phyloP scores from a whole-genome alignment of 2,888 invertebrate species.

The Mimas tiliae region DNA sequence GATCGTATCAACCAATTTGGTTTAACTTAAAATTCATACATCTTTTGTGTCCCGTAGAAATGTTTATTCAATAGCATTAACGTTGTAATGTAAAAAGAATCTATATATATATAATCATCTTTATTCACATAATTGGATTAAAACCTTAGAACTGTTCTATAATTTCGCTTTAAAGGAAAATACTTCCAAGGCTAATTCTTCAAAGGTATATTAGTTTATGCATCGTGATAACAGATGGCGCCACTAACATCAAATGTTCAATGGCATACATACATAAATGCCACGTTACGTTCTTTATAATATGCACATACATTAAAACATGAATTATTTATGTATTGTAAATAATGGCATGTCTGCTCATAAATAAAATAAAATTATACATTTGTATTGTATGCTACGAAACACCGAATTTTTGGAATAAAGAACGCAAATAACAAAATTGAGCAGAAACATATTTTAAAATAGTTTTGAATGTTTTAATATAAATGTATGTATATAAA shows the following conservation, averaged over 20 bases:
- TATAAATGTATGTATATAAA: neutral
- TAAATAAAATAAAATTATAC: neutral
- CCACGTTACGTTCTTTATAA: neutral
- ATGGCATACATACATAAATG: neutral
- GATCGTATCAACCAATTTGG: neutral
- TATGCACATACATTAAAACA: neutral
- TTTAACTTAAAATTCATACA: neutral
- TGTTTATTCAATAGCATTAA: slow-evolving; percentile 4
- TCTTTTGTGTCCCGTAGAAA: too few relatives aligned
- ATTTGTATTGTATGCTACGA: neutral
- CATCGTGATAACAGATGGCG: slow-evolving; percentile 33
- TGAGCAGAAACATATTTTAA: neutral
- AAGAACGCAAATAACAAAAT: neutral
- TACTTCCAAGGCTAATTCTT: slow-evolving; percentile 11
- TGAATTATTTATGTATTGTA: slow-evolving; percentile 5
- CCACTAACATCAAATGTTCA: slow-evolving; percentile 9
- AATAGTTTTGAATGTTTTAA: neutral
- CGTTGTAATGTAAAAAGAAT: neutral
- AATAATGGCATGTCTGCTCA: neutral
- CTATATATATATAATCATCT: slow-evolving; percentile 42
- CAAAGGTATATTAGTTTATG: neutral
- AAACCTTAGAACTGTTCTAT: slow-evolving; percentile 44
- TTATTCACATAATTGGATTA: slow-evolving; percentile 49
- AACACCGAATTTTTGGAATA: neutral
- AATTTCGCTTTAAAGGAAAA: slow-evolving; percentile 16